Evolutionary conservation across 1,140 invertebrate genomes (phyloP), one percentile per base, ranked within the genome.

Genomic region (Hormaphis cornu): DNA sequence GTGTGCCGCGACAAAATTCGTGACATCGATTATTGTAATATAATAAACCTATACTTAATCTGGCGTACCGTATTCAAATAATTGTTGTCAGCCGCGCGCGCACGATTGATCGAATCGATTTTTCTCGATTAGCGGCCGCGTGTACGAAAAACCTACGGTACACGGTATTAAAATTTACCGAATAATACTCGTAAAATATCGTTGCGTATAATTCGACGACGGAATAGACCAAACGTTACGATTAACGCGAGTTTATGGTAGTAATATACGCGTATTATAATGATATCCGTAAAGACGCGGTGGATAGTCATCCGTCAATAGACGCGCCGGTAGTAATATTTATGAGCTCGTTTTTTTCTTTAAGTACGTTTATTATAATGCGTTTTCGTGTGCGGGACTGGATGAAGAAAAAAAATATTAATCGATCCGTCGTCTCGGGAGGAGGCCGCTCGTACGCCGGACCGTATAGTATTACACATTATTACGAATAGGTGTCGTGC

Each of bases 401-500:
- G 42, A 12, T 53, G 14, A 28, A 53, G n/a, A 53, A 54, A n/a
- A n/a, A n/a, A n/a, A 22, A 61, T 66, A 66, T 66, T 66, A 66
- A 66, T 66, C 61, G 61, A 66, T 66, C 44, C 61, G 44, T n/a
- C n/a, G n/a, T 30, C 61, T 50, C 61, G 5, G 61, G 61, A 66
- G 61, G 61, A 66, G 61, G 61, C 44, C 59, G 44, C 14, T n/a
- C 44, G 20, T 48, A 24, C 40, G 40, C 42, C 42, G 61, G 61
- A 66, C n/a, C n/a, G n/a, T n/a, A 66, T 66, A 58, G 37, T 58
- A 33, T 33, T 50, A 50, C 18, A 8, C n/a, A 44, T 44, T n/a
- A 63, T 66, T 48, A 66, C 50, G 50, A 66, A 66, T 66, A 66
- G 61, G 61, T 50, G 61, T 66, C 61, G 44, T 66, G 61, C 61